Conservation (phyloP, 2,888 invertebrate genomes). For the Ganaspis brasiliensis region DNA sequence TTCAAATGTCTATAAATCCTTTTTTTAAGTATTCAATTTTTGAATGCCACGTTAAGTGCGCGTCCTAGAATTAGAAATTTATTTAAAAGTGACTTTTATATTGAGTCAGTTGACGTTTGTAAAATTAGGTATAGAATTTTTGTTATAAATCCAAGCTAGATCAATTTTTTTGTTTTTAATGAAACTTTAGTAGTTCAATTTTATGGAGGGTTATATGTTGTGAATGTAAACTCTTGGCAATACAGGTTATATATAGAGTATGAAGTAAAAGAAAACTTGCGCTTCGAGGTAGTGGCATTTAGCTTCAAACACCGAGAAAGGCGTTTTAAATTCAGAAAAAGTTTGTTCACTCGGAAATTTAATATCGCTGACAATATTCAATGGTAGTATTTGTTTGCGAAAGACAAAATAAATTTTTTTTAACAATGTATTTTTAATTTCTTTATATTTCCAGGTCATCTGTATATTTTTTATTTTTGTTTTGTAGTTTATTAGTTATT, state of each 20-base stretch:
- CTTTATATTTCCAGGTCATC: no score
- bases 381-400: not conserved
- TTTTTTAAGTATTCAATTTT: not conserved
- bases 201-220: constrained; percentile 13
- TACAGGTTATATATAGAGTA: constrained; percentile 8
- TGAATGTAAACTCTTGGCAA: constrained; percentile 12
- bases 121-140: constrained; percentile 12
- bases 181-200: constrained; percentile 21
- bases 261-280: not conserved
- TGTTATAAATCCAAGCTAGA: constrained; percentile 19
- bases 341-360: not conserved
- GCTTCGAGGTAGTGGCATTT: not conserved
- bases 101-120: not conserved
- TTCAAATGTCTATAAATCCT: constrained; percentile 14
- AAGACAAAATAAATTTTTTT: constrained; percentile 50
- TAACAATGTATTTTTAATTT: not conserved
- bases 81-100: not conserved
- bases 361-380: constrained; percentile 11
- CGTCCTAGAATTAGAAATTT: constrained; percentile 1
- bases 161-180: not conserved
- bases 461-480: no score
- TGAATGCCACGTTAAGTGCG: constrained; percentile 5
- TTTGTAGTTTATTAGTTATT: no score
- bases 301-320: not conserved
- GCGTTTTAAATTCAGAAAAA: not conserved